These are phyloP conservation scores for Prosapia bicincta DNA, from an alignment of 2,888 invertebrate genomes.

Conservation along the genomic window DNA sequence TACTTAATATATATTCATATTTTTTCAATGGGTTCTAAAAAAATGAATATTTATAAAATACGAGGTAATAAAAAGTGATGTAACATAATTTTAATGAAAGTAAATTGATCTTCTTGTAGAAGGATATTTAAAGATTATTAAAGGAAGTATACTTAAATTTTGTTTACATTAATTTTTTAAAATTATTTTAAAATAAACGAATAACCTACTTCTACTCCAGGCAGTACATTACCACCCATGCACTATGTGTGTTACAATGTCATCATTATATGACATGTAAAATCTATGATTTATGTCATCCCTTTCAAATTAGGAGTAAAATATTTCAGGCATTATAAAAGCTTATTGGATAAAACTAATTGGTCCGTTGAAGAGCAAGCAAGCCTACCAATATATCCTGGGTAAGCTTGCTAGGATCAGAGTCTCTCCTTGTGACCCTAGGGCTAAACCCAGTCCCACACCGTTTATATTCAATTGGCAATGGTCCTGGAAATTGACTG, in stretches of 20 bases:
- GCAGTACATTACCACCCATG: not conserved
- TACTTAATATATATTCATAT: no score
- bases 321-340: not conserved
- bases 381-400: conserved; percentile 47
- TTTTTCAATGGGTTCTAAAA: no score
- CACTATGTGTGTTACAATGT: not conserved
- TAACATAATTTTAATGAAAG: no score
- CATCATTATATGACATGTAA: not conserved
- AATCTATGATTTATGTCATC: not conserved
- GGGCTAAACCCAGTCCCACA: conserved; percentile 24
- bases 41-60: no score
- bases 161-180: no score
- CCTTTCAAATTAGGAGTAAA: not conserved
- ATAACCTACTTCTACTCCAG: not conserved
- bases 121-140: no score
- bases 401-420: conserved; percentile 42
- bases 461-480: conserved; percentile 44
- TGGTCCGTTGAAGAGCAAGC: not conserved
- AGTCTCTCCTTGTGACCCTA: conserved; percentile 50
- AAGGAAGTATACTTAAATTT: no score
- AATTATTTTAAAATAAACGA: no score
- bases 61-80: no score
- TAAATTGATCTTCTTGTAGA: no score
- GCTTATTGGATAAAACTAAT: not conserved
- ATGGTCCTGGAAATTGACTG: conserved; percentile 50